Evolutionary conservation across 2,888 invertebrate genomes (phyloP).

Genomic region (Troglohyphantes excavatus): DNA sequence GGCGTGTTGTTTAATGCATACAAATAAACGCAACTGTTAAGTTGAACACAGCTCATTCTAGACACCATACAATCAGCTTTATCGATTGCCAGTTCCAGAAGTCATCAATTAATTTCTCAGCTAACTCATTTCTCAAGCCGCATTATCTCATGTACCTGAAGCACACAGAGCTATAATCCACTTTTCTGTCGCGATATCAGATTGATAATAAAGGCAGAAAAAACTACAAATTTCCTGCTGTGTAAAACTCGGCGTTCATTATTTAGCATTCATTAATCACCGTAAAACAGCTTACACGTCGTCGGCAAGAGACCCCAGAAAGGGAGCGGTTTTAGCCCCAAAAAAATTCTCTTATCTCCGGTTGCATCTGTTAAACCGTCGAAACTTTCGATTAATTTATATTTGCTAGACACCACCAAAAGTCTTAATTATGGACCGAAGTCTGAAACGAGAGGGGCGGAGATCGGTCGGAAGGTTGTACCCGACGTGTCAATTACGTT

Average conservation of each 20-base stretch:
- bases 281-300: background rate
- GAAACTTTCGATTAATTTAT: slow-evolving; percentile 57
- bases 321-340: slow-evolving; percentile 1
- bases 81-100: background rate
- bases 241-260: slow-evolving; percentile 8
- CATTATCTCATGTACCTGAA: background rate
- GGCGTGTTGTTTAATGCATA: background rate
- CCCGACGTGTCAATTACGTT: slow-evolving; percentile 47
- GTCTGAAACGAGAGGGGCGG: slow-evolving; percentile 28
- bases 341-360: slow-evolving; percentile 15
- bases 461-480: background rate
- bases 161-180: background rate
- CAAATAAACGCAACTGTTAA: background rate
- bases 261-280: slow-evolving; percentile 46
- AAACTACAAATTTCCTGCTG: slow-evolving; percentile 25
- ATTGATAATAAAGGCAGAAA: background rate
- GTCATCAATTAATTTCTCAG: background rate
- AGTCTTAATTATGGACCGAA: slow-evolving; percentile 46
- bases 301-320: background rate
- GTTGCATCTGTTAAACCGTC: slow-evolving; percentile 25
- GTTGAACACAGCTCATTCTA: background rate
- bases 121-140: background rate
- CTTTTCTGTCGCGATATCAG: background rate
- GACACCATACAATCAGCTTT: background rate
- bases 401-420: slow-evolving; percentile 19